Percentiles rank a stretch among this genome's conserved stretches.
phyloP scores from a whole-genome alignment of 1,140 invertebrate genomes.

The Zaprionus africanus region DNA sequence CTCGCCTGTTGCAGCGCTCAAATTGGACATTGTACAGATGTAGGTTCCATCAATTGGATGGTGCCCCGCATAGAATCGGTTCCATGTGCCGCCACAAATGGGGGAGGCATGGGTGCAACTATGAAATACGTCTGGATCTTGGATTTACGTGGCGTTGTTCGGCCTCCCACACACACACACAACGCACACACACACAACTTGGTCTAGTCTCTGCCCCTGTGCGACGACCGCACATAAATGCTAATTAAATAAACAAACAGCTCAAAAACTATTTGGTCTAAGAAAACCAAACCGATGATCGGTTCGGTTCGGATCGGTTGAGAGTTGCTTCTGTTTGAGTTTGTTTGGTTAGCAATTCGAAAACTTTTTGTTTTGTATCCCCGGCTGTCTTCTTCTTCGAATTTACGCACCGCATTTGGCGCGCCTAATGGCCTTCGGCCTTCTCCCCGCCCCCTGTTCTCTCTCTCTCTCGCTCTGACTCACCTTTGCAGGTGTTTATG shows the following conservation, averaged over 20 bases:
- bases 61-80: slow-evolving; percentile 15
- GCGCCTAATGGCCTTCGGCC: slow-evolving; percentile 22
- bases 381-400: neutral
- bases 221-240: slow-evolving; percentile 37
- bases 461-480: slow-evolving; percentile 9
- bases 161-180: slow-evolving; percentile 10
- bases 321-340: slow-evolving; percentile 19
- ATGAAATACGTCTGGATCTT: slow-evolving; percentile 5
- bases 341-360: slow-evolving; percentile 35
- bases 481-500: slow-evolving; percentile 41
- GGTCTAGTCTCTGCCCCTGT: neutral
- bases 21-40: slow-evolving; percentile 52
- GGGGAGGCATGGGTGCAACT: neutral
- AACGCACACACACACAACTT: neutral
- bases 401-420: slow-evolving; percentile 23
- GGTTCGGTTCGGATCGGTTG: slow-evolving; percentile 23
- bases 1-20: slow-evolving; percentile 37
- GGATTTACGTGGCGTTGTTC: slow-evolving; percentile 6
- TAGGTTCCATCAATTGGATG: slow-evolving; percentile 42
- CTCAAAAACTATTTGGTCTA: slow-evolving; percentile 71
- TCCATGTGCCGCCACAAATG: slow-evolving; percentile 1
- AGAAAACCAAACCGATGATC: slow-evolving; percentile 50
- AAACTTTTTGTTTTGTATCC: slow-evolving; percentile 11
- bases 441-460: neutral
- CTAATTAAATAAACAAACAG: slow-evolving; percentile 79